Evolutionary conservation across 2,888 invertebrate genomes (phyloP).

Genomic region (Cepaea hortensis): DNA sequence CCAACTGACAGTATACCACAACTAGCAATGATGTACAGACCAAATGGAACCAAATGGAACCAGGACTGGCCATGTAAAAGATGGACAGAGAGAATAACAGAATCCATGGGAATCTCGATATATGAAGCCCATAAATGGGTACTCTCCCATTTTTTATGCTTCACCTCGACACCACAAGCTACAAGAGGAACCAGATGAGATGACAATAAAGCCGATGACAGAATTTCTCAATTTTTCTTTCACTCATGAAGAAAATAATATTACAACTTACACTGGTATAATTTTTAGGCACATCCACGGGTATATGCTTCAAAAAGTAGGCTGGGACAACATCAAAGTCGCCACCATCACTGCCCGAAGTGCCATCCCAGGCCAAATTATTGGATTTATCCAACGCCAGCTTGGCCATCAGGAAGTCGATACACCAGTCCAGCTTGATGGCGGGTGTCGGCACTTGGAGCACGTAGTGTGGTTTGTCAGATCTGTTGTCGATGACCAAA

Average conservation of each 20-base stretch:
- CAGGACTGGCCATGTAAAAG: too few species aligned
- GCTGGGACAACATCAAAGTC: conserved; percentile 84
- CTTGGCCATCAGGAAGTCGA: conserved; percentile 89
- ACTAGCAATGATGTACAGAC: too few species aligned
- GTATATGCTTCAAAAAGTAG: conserved; percentile 90
- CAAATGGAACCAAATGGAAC: too few species aligned
- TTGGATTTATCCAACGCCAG: conserved; percentile 87
- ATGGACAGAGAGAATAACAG: too few species aligned
- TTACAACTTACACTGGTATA: conserved; percentile 62
- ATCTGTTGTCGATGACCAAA: conserved; percentile 53
- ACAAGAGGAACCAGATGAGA: too few species aligned
- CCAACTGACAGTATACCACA: too few species aligned
- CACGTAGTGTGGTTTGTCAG: conserved; percentile 59
- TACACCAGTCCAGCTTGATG: conserved; percentile 92
- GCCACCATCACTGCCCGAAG: conserved; percentile 78
- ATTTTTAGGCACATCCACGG: conserved; percentile 89
- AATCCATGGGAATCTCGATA: too few species aligned
- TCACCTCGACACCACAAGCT: too few species aligned
- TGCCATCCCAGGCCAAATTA: conserved; percentile 90
- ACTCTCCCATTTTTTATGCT: too few species aligned
- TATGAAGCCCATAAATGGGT: too few species aligned
- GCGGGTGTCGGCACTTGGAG: conserved; percentile 81
- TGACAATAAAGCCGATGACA: too few species aligned
- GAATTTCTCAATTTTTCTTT: too few species aligned
- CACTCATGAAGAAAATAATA: neutral